Conservation (phyloP, 2,888 invertebrate genomes). For the Calameuta idolon region DNA sequence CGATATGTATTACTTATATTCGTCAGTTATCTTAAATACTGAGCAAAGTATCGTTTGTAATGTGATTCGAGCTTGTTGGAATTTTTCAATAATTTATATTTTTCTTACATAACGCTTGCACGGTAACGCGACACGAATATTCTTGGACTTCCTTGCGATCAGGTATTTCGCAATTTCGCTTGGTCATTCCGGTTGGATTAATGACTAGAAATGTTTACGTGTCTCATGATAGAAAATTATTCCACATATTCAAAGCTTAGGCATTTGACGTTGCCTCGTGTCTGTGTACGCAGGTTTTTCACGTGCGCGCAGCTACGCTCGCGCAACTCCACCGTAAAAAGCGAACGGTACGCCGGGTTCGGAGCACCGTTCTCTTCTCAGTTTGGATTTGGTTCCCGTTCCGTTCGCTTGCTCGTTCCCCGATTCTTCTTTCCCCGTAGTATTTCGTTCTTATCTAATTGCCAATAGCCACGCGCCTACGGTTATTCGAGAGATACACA, state of each 20-base stretch:
- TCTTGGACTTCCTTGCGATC: not conserved
- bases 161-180: not conserved
- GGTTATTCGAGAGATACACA: not conserved
- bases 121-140: not conserved
- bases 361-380: conserved; percentile 49
- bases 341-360: conserved; percentile 55
- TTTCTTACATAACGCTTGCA: not conserved
- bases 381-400: conserved; percentile 51
- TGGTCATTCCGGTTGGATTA: not conserved
- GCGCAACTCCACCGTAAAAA: conserved; percentile 57
- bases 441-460: not conserved
- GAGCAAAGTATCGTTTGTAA: not conserved
- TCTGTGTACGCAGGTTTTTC: not conserved
- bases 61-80: not conserved
- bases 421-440: not conserved
- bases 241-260: not conserved
- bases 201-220: not conserved
- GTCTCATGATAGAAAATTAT: not conserved
- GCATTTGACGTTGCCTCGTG: not conserved
- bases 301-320: conserved; percentile 35
- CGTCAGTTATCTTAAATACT: not conserved
- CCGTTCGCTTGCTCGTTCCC: conserved; percentile 31
- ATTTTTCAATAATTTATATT: not conserved
- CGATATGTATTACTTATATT: not conserved
- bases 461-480: not conserved